Conservation (phyloP, 2,113 vertebrate genomes). For the Mustela nigripes region DNA sequence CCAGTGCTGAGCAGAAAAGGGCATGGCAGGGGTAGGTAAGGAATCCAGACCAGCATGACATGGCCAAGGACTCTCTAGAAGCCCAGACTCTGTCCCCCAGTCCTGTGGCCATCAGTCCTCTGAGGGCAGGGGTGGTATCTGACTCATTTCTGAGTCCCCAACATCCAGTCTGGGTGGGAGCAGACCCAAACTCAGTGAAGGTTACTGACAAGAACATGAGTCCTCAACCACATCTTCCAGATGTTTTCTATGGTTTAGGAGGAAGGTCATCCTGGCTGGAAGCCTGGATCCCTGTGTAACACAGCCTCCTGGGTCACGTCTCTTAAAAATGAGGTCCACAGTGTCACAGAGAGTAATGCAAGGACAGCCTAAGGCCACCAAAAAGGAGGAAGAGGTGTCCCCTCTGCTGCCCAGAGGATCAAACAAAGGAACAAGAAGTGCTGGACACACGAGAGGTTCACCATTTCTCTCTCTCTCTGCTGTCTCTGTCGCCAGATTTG, state of each 20-base stretch:
- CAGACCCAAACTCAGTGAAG: neutral
- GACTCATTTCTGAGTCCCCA: neutral
- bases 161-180: neutral
- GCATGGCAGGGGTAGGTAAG: neutral
- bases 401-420: neutral
- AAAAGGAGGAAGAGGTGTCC: neutral
- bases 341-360: neutral
- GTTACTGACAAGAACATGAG: neutral
- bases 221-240: neutral
- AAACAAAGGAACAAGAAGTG: neutral
- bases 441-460: rapidly evolving
- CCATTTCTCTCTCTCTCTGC: neutral
- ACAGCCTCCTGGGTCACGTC: neutral
- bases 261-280: neutral
- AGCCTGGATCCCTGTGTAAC: neutral
- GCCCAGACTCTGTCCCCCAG: neutral
- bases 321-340: neutral
- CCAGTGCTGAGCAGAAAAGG: neutral
- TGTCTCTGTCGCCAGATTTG: neutral
- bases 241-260: neutral
- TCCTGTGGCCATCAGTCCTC: neutral
- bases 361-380: neutral
- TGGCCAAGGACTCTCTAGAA: neutral
- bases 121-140: neutral
- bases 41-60: neutral